Evolutionary conservation across 2,888 invertebrate genomes (phyloP).

Genomic region (Drosophila aldrichi): DNA sequence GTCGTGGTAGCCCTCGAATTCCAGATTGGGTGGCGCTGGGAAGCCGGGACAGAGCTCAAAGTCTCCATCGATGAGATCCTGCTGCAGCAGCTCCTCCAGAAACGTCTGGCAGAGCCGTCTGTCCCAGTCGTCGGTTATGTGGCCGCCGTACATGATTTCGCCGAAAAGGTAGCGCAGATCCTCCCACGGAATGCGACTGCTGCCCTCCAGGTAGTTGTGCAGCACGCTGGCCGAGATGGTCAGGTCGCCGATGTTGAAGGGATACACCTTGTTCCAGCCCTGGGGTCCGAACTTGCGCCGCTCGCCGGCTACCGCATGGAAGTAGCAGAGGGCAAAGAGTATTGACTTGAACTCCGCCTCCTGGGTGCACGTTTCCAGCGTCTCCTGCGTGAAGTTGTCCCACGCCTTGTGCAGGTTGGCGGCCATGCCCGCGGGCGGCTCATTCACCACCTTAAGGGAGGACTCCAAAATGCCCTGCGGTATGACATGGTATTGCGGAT

Average conservation of each 20-base stretch:
- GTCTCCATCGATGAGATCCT: conserved; percentile 95
- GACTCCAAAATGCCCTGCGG: conserved; percentile 96
- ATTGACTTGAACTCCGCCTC: conserved; percentile 97
- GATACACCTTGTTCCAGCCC: conserved; percentile 94
- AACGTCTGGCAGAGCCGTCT: conserved; percentile 94
- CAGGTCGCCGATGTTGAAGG: conserved; percentile 94
- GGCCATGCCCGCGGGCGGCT: conserved; percentile 97
- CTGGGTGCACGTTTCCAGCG: conserved; percentile 95
- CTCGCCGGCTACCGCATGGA: conserved; percentile 97
- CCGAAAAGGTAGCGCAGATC: conserved; percentile 97
- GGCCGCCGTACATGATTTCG: conserved; percentile 99
- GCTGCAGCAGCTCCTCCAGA: conserved; percentile 93
- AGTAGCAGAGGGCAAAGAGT: conserved; percentile 96
- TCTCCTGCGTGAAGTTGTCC: conserved; percentile 96
- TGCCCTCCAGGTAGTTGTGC: conserved; percentile 96
- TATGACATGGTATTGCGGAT: conserved; percentile 89
- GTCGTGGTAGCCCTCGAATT: conserved; percentile 93
- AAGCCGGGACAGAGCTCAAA: conserved; percentile 93
- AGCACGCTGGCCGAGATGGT: conserved; percentile 96
- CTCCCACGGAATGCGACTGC: conserved; percentile 96
- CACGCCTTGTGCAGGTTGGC: conserved; percentile 97
- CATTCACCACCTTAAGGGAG: conserved; percentile 98
- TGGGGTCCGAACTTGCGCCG: conserved; percentile 97
- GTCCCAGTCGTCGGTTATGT: conserved; percentile 99
- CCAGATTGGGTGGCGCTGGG: conserved; percentile 94